phyloP scores from a whole-genome alignment of 1,140 invertebrate genomes.

The Glossosoma conforme region DNA sequence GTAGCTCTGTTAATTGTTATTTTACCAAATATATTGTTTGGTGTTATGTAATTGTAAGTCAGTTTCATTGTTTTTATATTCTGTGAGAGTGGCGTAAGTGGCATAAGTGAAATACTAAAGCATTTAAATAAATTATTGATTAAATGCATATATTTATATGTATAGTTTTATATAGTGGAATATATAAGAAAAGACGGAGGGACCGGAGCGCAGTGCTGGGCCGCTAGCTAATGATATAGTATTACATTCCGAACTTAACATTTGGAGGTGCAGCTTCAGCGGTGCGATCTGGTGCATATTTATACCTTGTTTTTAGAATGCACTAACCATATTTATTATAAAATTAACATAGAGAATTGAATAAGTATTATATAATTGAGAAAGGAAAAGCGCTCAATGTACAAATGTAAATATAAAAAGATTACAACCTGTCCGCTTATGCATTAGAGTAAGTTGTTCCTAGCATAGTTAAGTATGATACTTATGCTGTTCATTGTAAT shows the following conservation, averaged over 20 bases:
- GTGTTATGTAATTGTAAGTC: constrained; percentile 30
- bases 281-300: constrained; percentile 19
- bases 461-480: constrained; percentile 53
- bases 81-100: constrained; percentile 19
- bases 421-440: constrained; percentile 52
- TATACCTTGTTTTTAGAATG: constrained; percentile 29
- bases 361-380: constrained; percentile 45
- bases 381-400: constrained; percentile 51
- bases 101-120: constrained; percentile 26
- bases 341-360: constrained; percentile 38
- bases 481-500: constrained; percentile 56
- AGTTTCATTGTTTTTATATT: constrained; percentile 29
- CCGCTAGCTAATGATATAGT: constrained; percentile 26
- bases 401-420: constrained; percentile 53
- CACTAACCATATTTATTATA: constrained; percentile 34
- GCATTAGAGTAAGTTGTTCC: constrained; percentile 51
- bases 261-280: constrained; percentile 23
- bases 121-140: constrained; percentile 29
- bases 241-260: constrained; percentile 29
- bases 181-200: constrained; percentile 6
- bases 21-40: constrained; percentile 28
- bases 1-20: constrained; percentile 30
- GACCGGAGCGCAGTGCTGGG: constrained; percentile 1
- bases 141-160: constrained; percentile 28
- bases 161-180: constrained; percentile 24